Percentiles rank a stretch among this genome's conserved stretches.
These are phyloP conservation scores for Octodon degus DNA, from an alignment of 2,113 vertebrate genomes.

Conservation along the genomic window DNA sequence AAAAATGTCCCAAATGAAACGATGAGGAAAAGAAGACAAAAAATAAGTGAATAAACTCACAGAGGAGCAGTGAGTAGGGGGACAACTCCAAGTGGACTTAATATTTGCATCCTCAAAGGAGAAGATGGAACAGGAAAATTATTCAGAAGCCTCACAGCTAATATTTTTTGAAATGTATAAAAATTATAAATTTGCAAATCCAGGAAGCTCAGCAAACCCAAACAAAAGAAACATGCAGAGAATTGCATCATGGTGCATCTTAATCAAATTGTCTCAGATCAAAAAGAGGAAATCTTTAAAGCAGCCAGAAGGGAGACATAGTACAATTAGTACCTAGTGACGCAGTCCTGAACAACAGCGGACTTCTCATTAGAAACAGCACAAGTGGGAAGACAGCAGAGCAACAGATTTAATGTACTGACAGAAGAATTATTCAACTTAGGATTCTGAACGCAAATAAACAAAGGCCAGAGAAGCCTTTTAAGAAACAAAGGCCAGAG, in stretches of 20 bases:
- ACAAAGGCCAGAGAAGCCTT: background rate
- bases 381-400: background rate
- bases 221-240: background rate
- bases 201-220: background rate
- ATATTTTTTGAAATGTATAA: background rate
- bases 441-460: background rate
- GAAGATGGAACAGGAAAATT: background rate
- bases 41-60: background rate
- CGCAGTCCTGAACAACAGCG: background rate
- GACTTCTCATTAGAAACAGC: background rate
- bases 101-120: background rate
- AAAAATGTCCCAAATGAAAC: background rate
- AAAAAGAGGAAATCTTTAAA: background rate
- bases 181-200: slow-evolving; percentile 35
- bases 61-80: background rate
- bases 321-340: background rate
- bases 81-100: background rate
- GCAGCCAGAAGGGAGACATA: background rate
- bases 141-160: background rate
- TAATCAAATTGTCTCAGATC: slow-evolving; percentile 6
- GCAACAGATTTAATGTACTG: background rate
- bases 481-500: background rate
- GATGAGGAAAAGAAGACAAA: background rate
- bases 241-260: background rate
- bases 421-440: background rate